Conservation (phyloP, 2,113 vertebrate species). For the Laticauda colubrina region DNA sequence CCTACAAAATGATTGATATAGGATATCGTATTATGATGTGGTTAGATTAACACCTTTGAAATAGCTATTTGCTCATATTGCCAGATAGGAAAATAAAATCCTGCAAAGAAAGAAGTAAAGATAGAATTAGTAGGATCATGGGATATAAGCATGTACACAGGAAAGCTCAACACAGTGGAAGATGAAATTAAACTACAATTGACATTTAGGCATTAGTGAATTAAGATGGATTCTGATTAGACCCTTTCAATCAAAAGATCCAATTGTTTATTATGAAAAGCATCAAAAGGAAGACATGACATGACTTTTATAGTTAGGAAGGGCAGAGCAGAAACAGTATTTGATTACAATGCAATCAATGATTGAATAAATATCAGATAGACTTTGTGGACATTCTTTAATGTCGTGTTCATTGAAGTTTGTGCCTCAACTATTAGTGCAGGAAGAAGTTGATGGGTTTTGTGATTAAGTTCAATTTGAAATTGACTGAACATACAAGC, state of each 20-base stretch:
- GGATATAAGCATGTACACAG: not conserved
- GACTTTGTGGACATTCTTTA: not conserved
- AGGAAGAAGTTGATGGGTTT: not conserved
- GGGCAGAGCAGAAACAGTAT: not conserved
- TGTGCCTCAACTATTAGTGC: not conserved
- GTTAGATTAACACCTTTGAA: not conserved
- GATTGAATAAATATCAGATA: not conserved
- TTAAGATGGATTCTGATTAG: not conserved
- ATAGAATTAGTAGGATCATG: not conserved
- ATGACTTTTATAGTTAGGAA: not conserved
- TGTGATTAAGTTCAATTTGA: not conserved
- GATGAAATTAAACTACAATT: not conserved
- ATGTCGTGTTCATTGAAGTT: not conserved
- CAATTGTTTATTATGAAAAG: not conserved
- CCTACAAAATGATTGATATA: not conserved
- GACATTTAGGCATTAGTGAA: not conserved
- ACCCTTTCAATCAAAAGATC: not conserved
- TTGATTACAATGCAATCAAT: not conserved
- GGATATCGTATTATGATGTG: not conserved
- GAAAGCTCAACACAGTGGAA: not conserved
- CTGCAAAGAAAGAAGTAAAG: not conserved
- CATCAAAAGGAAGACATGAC: not conserved
- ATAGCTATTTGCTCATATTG: not conserved
- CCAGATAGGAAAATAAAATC: not conserved
- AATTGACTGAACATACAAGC: not conserved